Evolutionary conservation across 2,888 invertebrate species (phyloP), one percentile per base, ranked within the genome.

Genomic region (Dolichomitus sp.): DNA sequence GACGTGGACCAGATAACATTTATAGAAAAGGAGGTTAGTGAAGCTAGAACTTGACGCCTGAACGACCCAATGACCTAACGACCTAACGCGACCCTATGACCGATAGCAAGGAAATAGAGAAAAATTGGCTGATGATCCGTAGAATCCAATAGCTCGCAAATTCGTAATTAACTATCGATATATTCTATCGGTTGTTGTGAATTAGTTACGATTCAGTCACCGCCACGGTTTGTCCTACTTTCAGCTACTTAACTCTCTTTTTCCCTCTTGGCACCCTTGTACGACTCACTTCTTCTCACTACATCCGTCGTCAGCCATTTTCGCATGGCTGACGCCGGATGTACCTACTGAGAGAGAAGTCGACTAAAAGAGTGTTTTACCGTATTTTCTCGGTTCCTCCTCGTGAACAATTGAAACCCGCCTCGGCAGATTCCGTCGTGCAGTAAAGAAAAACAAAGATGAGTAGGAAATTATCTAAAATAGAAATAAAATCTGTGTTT

Each of bases 401-500:
- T 52, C 59, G 54, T 33, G 42, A 19, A 59, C 73, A 54, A 42
- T 65, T 17, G 40, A 70, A 75, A 50, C 68, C 66, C 33, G 59
- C 23, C 3, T 23, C 48, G 37, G 17, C n/a, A 40, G 2, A 54
- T 27, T 14, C 12, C 17, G 14, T 30, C 45, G 30, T 33, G 52
- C 40, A 75, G 52, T 3, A 5, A 23, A 27, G 2, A 1, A 54
- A 54, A 2, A 14, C 23, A 54, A 54, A 23, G 27, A 54, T 74
- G 68, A 80, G 65, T 65, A 23, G 30, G 59, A 42, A 80, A 75
- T 45, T 81, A 76, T 83, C 66, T 69, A 68, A 48, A 72, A 80
- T n/a, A 45, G 45, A 14, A 45, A 45, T 2, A 80, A 80, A 11
- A 61, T 1, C 37, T 14, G 23, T 12, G 27, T 3, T 11, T 80